Base-by-base conservation (phyloP, 1,140 invertebrate genomes). In the Drosophila kepulauana region DNA sequence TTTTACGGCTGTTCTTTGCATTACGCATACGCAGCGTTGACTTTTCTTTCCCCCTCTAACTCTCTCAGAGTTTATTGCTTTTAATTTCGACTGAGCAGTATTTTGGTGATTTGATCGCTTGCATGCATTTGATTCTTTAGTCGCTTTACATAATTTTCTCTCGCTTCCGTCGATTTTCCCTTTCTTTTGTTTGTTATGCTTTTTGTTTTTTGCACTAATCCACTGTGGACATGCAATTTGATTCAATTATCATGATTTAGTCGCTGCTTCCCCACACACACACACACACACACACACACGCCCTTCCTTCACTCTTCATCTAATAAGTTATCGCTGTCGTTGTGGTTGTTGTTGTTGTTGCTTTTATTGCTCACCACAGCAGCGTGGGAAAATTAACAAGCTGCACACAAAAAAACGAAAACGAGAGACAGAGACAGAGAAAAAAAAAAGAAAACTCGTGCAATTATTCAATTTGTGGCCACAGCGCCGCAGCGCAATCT, bases 161-260 rank as follows among this genome's bases (percentile, higher is more conserved):
- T 3, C 6, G 25, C 56, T 45, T 15, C 57, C 20, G 35, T n/a
- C 16, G 16, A 15, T 48, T 16, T 3, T 51, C 45, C 46, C 51
- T 63, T 54, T 73, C 57, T 78, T 48, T n/a, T 43, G 38, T 43
- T 11, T 43, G 3, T 3, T 43, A 10, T 81, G 30, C 7, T 33
- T 33, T 33, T 33, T 33, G 30, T 33, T 33, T 33, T 33, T 25
- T 72, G 43, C 49, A 48, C 52, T 86, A 85, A 86, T 85, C 78
- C 75, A 78, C 82, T 59, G 79, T 79, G 78, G 79, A 82, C 79
- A 85, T 87, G 84, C 82, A 88, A 87, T 79, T 87, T 88, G 66
- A 87, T 88, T 87, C 82, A 87, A 87, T 88, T 87, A 87, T 87
- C 82, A 75, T 82, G 84, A 87, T 87, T 87, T 88, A 74, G 69